Base-by-base conservation (phyloP, 2,113 vertebrate genomes). In the Ivindomyrus marchei region DNA sequence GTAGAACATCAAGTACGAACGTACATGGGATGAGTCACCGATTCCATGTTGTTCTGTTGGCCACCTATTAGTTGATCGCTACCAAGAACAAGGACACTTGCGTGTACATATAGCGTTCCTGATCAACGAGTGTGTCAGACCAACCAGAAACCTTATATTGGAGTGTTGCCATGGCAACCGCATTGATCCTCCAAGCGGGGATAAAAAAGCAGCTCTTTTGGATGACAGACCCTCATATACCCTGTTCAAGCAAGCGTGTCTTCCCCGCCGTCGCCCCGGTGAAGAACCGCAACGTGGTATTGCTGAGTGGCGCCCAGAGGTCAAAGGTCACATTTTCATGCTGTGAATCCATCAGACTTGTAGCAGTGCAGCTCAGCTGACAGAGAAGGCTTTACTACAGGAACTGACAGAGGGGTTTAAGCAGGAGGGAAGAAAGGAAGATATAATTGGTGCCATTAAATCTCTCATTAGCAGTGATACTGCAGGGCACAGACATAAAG, bases 401-500 rank as follows among this genome's bases (percentile, higher is more conserved):
- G 27, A 58, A 45, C 13, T 49, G 45, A 46, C 17, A 19, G 74
- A 85, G 45, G 36, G 17, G 9, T 85, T 15, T 46, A 42, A 42
- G 49, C 11, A 19, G 5, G 15, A 36, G 21, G 8, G 49, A 50
- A 90, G 90, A 89, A 89, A 49, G 74, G 85, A 19, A 92, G 83
- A 90, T 90, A 93, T 91, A 91, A 92, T 92, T 92, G 56, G 83
- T 70, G 90, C 92, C 83, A 90, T 92, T 91, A 52, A 90, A 88
- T 88, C 90, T 58, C 85, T 88, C 84, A 52, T 91, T 62, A 90
- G 86, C 45, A 47, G 27, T 74, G 17, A 39, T 24, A 11, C 85
- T 84, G 77, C 62, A 50, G 31, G 86, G 77, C 9, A 27, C 62
- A 80, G 49, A 42, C 39, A 86, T 27, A 49, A 10, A n/a, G 85